Evolutionary conservation across 23 tunicate genomes (phyloP), one percentile per base, ranked within the genome.

Genomic region (Trididemnum miniatum): DNA sequence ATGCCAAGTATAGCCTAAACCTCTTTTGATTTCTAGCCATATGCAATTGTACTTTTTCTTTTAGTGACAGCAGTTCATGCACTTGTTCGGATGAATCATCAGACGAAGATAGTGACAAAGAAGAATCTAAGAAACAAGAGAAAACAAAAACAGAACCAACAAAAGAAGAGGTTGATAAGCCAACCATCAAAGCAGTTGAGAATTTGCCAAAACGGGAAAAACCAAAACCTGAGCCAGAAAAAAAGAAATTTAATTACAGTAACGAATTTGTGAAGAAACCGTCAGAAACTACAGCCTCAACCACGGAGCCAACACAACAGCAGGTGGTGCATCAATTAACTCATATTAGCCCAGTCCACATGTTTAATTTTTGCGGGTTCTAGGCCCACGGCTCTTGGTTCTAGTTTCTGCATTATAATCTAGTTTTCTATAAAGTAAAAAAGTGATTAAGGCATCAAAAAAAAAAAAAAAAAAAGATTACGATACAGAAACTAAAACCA

Each of bases 201-300:
- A 12, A 12, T 49, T 9, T 49, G 57, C 15, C n/a, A 76, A 12
- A 25, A 33, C 40, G 44, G 0, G 34, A 76, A 62, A n/a, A 62
- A 12, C 28, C 79, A 62, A 62, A 62, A n/a, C 57, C 79, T 30
- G 38, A 31, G 2, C 59, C 57, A 9, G 79, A 73, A 39, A 73
- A 73, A 39, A 38, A 73, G 26, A 9, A 73, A 37, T 39, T 73
- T 9, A 80, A 44, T 34, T 80, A 80, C 76, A 80, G 84, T 34
- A 66, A 65, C 25, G 84, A 80, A 44, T 80, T 80, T 65, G 84
- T 83, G 59, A 72, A 62, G 59, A 72, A 73, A 73, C n/a, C 75
- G 38, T 30, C n/a, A 4, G 38, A 38, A 39, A 27, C 3, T 37
- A 22, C 37, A 39, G n/a, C 29, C 37, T 27, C 29, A 62, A 62